Evolutionary conservation across 2,888 invertebrate genomes (phyloP), one percentile per base, ranked within the genome.

Genomic region (Ametastegia equiseti): DNA sequence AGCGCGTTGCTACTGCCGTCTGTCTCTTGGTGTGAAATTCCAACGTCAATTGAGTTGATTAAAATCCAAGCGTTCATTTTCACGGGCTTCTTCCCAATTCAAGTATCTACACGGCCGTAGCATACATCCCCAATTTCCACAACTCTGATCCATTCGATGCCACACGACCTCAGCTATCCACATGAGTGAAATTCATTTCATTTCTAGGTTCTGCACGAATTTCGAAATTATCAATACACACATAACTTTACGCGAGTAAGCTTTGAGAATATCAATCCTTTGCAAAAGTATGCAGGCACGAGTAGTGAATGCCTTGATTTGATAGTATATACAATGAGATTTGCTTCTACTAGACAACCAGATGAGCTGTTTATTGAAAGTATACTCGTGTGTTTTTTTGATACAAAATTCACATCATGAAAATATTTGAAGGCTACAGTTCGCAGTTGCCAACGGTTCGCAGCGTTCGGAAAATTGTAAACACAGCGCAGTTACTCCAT

Each of bases 11-110:
- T 19, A 23, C 54, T 19, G 54, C 54, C 54, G 36, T 54, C 50
- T 75, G 75, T 54, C 75, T 75, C 54, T n/a, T 33, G 50, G 36
- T 36, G 13, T 11, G 11, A 50, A n/a, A 33, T 45, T 50, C 45
- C 36, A 36, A 30, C 75, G 36, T 75, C 75, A 54, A 75, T 75
- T 54, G 75, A 75, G 75, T 75, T 75, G 54, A 75, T 75, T 75
- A 75, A 75, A 75, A 75, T 54, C 75, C 36, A 11, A 50, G 75
- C 36, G 75, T 75, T 75, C 75, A 50, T 75, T 75, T 50, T 75
- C 75, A 9, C 54, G 30, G 54, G 15, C 36, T 75, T 75, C 50
- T 50, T 50, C 19, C 45, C 75, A 54, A 71, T 30, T 71, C 27
- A 47, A 47, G 11, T 15, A 15, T 33, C 15, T 19, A 36, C n/a